Evolutionary conservation across 1,140 invertebrate species (phyloP).

Genomic region (Drosophila nigromelanica): DNA sequence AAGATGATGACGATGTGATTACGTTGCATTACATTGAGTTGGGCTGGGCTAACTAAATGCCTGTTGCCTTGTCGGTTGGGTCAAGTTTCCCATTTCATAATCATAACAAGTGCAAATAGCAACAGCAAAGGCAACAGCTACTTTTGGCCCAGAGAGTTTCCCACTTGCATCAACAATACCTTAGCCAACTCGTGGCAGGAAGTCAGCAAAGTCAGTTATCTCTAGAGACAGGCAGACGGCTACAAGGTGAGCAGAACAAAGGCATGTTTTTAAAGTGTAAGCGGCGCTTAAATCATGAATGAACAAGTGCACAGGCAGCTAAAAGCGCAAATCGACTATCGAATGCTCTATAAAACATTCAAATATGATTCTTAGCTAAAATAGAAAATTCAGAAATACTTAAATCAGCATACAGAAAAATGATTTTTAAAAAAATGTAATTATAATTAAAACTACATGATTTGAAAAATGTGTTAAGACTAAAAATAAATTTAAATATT

Average conservation of each 20-base stretch:
- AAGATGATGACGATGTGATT: constrained; percentile 14
- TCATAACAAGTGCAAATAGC: constrained; percentile 54
- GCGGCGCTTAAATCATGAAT: constrained; percentile 5
- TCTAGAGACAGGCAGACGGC: constrained; percentile 11
- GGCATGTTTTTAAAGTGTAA: constrained; percentile 28
- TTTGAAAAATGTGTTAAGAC: too few species aligned
- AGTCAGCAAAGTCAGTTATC: constrained; percentile 25
- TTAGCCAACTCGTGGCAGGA: constrained; percentile 47
- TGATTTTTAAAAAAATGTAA: too few species aligned
- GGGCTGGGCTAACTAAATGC: background rate
- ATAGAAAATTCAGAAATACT: too few species aligned
- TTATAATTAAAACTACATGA: too few species aligned
- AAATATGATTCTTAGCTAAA: too few species aligned
- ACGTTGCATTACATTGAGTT: constrained; percentile 4
- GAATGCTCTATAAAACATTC: background rate
- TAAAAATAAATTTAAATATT: too few species aligned
- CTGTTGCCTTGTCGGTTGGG: constrained; percentile 18
- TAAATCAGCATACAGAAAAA: too few species aligned
- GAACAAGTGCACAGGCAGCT: background rate
- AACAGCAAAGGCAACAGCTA: constrained; percentile 18
- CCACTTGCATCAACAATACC: constrained; percentile 51
- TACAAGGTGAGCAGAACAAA: constrained; percentile 26
- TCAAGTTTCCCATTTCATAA: constrained; percentile 67
- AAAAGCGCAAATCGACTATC: background rate
- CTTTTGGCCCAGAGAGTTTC: constrained; percentile 40